Evolutionary conservation across 2,113 vertebrate genomes (phyloP), one percentile per base, ranked within the genome.

Genomic region (Paedocypris sp.): DNA sequence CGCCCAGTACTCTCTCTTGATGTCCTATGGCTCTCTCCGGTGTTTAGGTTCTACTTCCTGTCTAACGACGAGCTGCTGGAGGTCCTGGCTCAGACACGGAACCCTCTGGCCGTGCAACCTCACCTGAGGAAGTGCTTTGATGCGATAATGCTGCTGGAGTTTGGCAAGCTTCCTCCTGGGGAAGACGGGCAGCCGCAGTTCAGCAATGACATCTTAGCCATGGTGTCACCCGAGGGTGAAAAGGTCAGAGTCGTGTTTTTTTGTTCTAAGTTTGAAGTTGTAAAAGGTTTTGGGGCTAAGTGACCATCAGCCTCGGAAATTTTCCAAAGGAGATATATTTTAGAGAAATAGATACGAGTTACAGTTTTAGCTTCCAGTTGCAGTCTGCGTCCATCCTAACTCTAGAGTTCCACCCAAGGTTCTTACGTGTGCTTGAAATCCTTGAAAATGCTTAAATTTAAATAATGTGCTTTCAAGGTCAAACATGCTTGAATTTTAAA

Each of bases 51-150:
- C 83, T 91, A 89, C 77, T 93, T 93, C 73, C 79, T 93, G 53
- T 89, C 86, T 15, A 91, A 89, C 20, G 84, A 91, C 54, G 88
- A 91, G 72, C 83, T 93, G 33, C 77, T 92, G 53, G 89, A 90
- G 73, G 89, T 92, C 74, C 73, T 91, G 79, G 86, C 89, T 1
- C 87, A 91, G 78, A 93, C 87, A 2, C 75, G 82, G 62, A 91
- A 93, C 62, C 89, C 87, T 4, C 88, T 89, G 68, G 88, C 88
- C 1, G 88, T 89, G 57, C 88, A 90, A 74, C 89, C 87, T 1
- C 89, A 91, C 64, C 79, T 91, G 25, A 80, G 87, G 63, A 92
- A 92, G 68, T 92, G 89, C 69, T 94, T 93, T 25, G 87, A 91
- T 66, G 82, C 88, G 20, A 83, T 91, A 54, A 67, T 76, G 18